Conservation (phyloP, 2,797 vertebrate species). For the Acanthornis magna region DNA sequence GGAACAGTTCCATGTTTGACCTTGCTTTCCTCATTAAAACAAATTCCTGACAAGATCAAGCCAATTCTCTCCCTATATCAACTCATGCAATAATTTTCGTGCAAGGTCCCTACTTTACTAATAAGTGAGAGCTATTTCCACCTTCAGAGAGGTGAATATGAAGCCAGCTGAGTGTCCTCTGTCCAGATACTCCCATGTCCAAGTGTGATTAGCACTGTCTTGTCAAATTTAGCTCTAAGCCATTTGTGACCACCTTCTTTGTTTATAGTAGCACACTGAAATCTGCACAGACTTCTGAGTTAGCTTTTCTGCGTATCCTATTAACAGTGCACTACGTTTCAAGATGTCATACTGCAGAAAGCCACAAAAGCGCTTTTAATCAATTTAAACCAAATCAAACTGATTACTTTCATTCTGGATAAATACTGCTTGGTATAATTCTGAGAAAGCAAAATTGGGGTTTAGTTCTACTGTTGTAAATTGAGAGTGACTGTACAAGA, state of each 20-base stretch:
- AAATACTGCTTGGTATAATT: background rate
- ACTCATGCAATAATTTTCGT: background rate
- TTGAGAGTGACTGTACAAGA: background rate
- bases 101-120: background rate
- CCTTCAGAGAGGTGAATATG: background rate
- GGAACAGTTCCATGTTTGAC: background rate
- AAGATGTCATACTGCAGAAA: constrained; percentile 2
- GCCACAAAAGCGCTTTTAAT: constrained; percentile 2
- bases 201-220: constrained; percentile 75
- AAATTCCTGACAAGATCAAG: background rate
- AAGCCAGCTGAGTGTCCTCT: constrained; percentile 45
- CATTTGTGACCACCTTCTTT: constrained; percentile 77
- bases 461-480: background rate
- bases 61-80: background rate
- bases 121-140: background rate
- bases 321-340: constrained; percentile 12
- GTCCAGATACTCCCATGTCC: constrained; percentile 75
- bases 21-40: background rate
- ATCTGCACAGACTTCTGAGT: constrained; percentile 51
- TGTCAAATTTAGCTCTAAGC: constrained; percentile 78
- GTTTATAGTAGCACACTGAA: constrained; percentile 74
- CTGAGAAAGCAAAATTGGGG: background rate
- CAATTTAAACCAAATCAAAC: background rate
- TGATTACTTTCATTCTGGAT: background rate
- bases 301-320: constrained; percentile 42